Conservation (phyloP, 2,113 vertebrate species). For the Trematocara marginatum region DNA sequence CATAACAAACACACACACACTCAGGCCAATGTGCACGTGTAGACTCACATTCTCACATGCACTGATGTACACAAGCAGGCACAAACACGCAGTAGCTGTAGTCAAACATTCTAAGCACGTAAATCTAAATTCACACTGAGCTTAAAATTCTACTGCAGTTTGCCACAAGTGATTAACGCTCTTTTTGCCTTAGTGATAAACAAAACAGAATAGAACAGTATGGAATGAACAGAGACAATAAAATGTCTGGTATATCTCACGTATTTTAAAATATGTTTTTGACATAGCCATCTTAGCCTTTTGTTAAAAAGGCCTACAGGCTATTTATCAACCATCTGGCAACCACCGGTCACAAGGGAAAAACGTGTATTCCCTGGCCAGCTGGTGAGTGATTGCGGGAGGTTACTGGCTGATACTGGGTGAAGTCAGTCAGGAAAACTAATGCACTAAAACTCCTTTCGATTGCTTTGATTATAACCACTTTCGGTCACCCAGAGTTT, state of each 20-base stretch:
- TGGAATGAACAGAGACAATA: background rate
- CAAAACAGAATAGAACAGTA: background rate
- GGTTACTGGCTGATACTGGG: background rate
- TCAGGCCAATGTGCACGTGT: background rate
- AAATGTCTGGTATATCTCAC: background rate
- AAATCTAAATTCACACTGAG: conserved; percentile 45
- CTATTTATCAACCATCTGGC: background rate
- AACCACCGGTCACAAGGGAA: background rate
- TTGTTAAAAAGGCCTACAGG: background rate
- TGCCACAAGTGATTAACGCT: conserved; percentile 36
- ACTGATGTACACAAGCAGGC: background rate
- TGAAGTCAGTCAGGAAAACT: background rate
- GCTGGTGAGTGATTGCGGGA: background rate
- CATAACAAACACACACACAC: background rate
- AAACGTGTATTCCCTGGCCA: background rate
- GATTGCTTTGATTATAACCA: background rate
- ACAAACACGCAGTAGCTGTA: conserved; percentile 5
- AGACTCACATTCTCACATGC: background rate
- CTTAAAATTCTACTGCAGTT: conserved; percentile 52
- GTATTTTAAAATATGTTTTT: background rate
- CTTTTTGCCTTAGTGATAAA: conserved; percentile 19
- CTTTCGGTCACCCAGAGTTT: background rate
- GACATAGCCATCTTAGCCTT: background rate
- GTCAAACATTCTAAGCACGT: conserved; percentile 45
- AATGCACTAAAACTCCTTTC: background rate